Base-by-base conservation (phyloP, 2,797 vertebrate genomes). In the Podarcis siculus region DNA sequence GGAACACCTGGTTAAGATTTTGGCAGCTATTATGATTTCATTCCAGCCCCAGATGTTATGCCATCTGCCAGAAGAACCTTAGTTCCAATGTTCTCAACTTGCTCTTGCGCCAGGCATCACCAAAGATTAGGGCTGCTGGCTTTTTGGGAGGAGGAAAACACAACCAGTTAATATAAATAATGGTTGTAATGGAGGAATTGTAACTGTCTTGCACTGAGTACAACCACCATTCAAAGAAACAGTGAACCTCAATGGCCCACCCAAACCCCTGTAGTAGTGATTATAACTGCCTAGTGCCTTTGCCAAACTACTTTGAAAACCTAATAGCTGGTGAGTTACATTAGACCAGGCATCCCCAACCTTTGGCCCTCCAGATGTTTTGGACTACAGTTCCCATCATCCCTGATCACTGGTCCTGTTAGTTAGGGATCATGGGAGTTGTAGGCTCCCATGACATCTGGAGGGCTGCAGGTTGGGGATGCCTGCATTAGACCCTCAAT, bases 11-110 rank as follows among this genome's bases (percentile, higher is more conserved):
- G 87, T 89, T 92, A 91, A 91, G 86, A 89, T 90, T 87, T 94
- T 92, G 91, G 87, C 93, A 93, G 76, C 0, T 7, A 8, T 84
- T 87, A 23, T 75, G 89, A 64, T 39, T 87, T 93, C 58, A 89
- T 91, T 77, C 37, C 76, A 30, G 0, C 77, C 85, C 80, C 92
- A 91, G 92, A 94, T 93, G 92, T 88, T 3, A 1, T 76, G 91
- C 93, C 92, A 94, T 94, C 93, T 95, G 93, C 86, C 92, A 89
- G 86, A 69, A 66, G 93, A 45, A 42, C 73, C 27, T 71, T 85
- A 89, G 37, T 90, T 95, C 89, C 89, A 93, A 61, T 55, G 89
- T 87, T 71, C 87, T 69, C 72, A 79, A 86, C 82, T 82, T 89
- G 35, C 42, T 45, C 78, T 89, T 0, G 0, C 21, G 45, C 39